Evolutionary conservation across 2,888 invertebrate genomes (phyloP).

Genomic region (Lycophotia porphyrea): DNA sequence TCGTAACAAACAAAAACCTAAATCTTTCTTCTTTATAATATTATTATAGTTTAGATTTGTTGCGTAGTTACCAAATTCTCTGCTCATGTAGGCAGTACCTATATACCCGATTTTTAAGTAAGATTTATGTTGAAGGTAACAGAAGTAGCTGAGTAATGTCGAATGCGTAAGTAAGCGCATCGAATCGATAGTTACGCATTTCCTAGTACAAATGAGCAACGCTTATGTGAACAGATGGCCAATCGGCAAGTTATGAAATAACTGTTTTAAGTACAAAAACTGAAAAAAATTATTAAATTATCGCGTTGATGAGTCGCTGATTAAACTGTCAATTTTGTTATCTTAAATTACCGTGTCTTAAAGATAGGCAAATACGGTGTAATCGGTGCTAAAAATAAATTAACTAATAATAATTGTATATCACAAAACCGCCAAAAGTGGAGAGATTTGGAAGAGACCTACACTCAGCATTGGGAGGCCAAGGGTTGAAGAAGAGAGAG

Average conservation of each 20-base stretch:
- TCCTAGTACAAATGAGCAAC: slow-evolving; percentile 36
- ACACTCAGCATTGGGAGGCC: too few relatives aligned
- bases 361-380: slow-evolving; percentile 28
- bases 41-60: too few relatives aligned
- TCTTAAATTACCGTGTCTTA: too few relatives aligned
- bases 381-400: slow-evolving; percentile 10
- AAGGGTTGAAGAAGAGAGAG: too few relatives aligned
- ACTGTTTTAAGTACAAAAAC: background rate
- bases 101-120: background rate
- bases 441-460: too few relatives aligned
- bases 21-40: too few relatives aligned
- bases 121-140: slow-evolving; percentile 13
- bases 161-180: slow-evolving; percentile 27
- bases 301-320: slow-evolving; percentile 12
- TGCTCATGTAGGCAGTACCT: background rate
- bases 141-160: slow-evolving; percentile 8
- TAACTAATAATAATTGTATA: background rate
- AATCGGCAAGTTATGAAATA: slow-evolving; percentile 18
- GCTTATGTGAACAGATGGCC: background rate
- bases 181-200: slow-evolving; percentile 52
- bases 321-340: slow-evolving; percentile 18
- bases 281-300: slow-evolving; percentile 3
- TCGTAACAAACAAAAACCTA: too few relatives aligned
- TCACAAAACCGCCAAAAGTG: too few relatives aligned
- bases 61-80: background rate